Evolutionary conservation across 2,113 vertebrate genomes (phyloP), one percentile per base, ranked within the genome.

Genomic region (Bostrychus sinensis): DNA sequence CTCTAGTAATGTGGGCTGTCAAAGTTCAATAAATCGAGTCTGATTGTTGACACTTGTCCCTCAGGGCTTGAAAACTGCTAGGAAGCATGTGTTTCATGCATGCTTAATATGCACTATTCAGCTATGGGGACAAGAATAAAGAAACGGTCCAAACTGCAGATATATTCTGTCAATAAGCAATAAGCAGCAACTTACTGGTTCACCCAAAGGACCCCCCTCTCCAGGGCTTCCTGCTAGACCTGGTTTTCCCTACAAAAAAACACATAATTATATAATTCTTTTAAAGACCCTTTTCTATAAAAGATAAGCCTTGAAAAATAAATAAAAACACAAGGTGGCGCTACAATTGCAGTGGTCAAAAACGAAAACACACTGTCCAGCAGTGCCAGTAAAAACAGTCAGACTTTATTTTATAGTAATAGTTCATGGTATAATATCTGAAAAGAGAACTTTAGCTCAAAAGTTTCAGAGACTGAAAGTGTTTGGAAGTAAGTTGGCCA

Each of bases 201-300:
- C 93, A 78, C 96, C 96, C 2, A 87, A 75, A 61, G 89, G 88
- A 58, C 96, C 96, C 13, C 51, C 89, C 56, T 95, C 95, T 73
- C 96, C 96, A 7, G 67, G 25, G 83, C 80, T 89, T 73, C 96
- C 96, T 0, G 92, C 80, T 55, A 72, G 59, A 57, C 96, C 95
- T 69, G 90, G 65, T 61, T 91, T 89, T 68, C 96, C 96, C 96
- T 98, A 73, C 75, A 80, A 86, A 85, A 22, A 43, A 3, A 75
- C 42, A 77, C n/a, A 77, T 22, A 4, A 25, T 16, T 20, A 1
- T 5, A 39, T n/a, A n/a, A n/a, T n/a, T n/a, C 28, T 26, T 22
- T 43, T 48, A 46, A 11, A 48, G 30, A 32, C 8, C 30, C 30
- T 32, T 32, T 32, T n/a, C n/a, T n/a, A n/a, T n/a, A n/a, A n/a